Conservation (phyloP, 2,797 vertebrate species). For the Myiotriccus ornatus region DNA sequence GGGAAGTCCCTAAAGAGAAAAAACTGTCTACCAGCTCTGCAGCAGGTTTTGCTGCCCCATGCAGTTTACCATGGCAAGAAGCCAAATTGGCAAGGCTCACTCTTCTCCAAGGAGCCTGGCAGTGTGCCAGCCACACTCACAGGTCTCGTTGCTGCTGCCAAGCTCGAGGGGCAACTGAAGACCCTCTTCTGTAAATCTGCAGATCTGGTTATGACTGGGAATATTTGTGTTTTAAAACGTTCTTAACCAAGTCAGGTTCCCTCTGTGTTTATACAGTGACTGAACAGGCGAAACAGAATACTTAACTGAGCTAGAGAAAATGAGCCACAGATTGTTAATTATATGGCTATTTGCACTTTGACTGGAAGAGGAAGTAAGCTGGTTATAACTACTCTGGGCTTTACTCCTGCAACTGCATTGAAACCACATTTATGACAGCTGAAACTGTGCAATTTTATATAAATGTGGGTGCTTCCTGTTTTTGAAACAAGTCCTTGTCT, state of each 20-base stretch:
- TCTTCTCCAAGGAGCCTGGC: conserved; percentile 42
- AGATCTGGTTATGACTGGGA: neutral
- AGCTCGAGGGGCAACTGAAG: neutral
- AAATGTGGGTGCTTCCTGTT: conserved; percentile 55
- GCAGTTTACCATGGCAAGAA: conserved; percentile 41
- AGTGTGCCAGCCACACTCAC: neutral
- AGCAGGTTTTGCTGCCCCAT: conserved; percentile 64
- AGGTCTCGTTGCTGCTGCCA: conserved; percentile 9
- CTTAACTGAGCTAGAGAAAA: conserved; percentile 32
- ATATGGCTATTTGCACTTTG: conserved; percentile 65
- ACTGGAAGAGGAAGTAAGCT: conserved; percentile 48
- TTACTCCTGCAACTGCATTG: conserved; percentile 44
- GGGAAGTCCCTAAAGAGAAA: conserved; percentile 61
- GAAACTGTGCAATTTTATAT: conserved; percentile 43
- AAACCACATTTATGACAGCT: conserved; percentile 55
- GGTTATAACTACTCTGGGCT: conserved; percentile 48
- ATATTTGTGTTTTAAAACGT: neutral
- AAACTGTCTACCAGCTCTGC: conserved; percentile 47
- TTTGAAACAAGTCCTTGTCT: conserved; percentile 1
- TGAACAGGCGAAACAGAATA: conserved; percentile 10
- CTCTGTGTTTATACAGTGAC: conserved; percentile 21
- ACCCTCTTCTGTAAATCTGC: neutral
- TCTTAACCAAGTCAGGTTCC: conserved; percentile 8
- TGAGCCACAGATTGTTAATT: conserved; percentile 54
- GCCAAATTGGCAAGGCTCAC: conserved; percentile 20